phyloP scores from a whole-genome alignment of 2,888 invertebrate genomes.

The Pecten maximus region DNA sequence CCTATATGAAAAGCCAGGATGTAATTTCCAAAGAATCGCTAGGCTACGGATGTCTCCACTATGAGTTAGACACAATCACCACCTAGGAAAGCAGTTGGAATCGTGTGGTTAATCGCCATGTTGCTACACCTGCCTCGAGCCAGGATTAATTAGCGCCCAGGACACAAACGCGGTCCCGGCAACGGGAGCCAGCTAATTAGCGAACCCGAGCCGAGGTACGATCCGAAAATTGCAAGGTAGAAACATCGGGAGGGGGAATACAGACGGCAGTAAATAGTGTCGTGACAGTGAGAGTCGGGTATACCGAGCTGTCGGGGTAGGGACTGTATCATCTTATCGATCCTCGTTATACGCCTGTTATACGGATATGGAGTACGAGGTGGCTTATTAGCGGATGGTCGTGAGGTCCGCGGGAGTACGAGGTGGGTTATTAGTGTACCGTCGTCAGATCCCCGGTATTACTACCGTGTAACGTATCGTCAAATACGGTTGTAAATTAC shows the following conservation, averaged over 20 bases:
- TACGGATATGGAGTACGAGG: not conserved
- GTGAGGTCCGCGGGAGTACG: not conserved
- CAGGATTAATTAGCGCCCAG: slow-evolving; percentile 43
- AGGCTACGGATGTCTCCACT: not conserved
- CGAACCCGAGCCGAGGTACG: not conserved
- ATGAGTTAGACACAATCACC: slow-evolving; percentile 36
- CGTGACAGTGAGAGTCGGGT: not conserved
- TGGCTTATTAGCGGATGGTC: not conserved
- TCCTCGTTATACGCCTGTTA: not conserved
- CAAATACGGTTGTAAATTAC: not conserved
- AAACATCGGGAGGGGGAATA: not conserved
- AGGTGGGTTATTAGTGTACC: too few relatives aligned
- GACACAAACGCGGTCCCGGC: slow-evolving; percentile 37
- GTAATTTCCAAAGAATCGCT: slow-evolving; percentile 36
- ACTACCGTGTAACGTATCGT: not conserved
- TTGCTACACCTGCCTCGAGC: slow-evolving; percentile 30
- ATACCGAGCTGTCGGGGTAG: not conserved
- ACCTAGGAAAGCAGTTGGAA: slow-evolving; percentile 37
- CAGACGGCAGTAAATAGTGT: not conserved
- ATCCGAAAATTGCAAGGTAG: slow-evolving; percentile 41
- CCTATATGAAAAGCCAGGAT: slow-evolving; percentile 37
- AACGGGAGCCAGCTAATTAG: slow-evolving; percentile 37
- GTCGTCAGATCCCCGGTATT: not conserved
- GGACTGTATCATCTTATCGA: not conserved
- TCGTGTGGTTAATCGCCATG: not conserved